A percentile compares a stretch with the other conserved stretches of the same genome.
phyloP scores from a whole-genome alignment of 2,797 vertebrate species.

The Potorous gilbertii region DNA sequence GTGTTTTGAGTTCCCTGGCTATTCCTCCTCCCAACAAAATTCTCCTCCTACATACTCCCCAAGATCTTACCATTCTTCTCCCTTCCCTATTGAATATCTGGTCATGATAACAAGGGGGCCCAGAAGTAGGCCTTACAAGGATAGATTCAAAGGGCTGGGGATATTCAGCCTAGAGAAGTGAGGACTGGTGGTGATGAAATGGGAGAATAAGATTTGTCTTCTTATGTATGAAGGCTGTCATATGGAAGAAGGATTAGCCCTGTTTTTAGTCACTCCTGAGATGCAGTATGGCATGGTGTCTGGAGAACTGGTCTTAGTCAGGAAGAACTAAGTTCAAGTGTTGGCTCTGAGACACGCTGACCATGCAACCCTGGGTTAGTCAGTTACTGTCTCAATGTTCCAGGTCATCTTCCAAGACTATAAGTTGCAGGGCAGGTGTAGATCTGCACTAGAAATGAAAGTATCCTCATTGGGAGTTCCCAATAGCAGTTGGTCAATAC shows the following conservation, averaged over 20 bases:
- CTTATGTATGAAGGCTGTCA: background rate
- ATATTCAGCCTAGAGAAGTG: background rate
- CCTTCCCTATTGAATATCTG: background rate
- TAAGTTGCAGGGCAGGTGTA: background rate
- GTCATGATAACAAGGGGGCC: background rate
- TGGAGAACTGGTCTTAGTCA: background rate
- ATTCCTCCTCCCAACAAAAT: background rate
- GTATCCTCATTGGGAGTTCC: background rate
- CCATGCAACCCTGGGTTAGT: background rate
- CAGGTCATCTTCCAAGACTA: background rate
- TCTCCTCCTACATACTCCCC: background rate
- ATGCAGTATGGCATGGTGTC: background rate
- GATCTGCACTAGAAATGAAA: background rate
- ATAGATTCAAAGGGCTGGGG: background rate
- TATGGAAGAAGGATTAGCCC: background rate
- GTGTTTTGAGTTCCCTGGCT: background rate
- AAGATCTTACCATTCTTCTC: background rate
- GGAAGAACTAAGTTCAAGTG: background rate
- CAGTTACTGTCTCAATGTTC: background rate
- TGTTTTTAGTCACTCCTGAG: background rate
- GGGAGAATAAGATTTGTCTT: background rate
- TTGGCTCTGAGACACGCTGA: background rate
- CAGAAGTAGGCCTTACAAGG: background rate
- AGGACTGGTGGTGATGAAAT: background rate
- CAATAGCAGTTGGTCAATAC: background rate